Conservation (phyloP, 2,797 vertebrate genomes). For the Sphaeramia orbicularis region DNA sequence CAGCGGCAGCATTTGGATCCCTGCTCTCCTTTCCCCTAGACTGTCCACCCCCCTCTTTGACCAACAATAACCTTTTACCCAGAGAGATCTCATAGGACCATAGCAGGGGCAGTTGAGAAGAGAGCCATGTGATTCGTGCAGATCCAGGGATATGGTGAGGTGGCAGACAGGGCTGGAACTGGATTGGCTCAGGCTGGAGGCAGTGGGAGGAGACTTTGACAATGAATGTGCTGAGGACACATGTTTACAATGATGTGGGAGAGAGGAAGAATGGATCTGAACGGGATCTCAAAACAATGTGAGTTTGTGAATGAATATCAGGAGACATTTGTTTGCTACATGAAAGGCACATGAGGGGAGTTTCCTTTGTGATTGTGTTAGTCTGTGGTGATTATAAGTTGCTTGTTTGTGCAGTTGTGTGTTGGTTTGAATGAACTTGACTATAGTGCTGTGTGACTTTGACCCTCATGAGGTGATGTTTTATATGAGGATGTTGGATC, state of each 20-base stretch:
- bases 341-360: background rate
- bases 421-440: constrained; percentile 36
- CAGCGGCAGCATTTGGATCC: background rate
- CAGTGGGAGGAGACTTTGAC: constrained; percentile 74
- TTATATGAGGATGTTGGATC: background rate
- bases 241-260: constrained; percentile 78
- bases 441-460: background rate
- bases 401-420: constrained; percentile 7
- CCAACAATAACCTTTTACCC: constrained; percentile 82
- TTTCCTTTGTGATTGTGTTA: background rate
- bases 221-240: constrained; percentile 72
- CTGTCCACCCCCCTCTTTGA: constrained; percentile 23
- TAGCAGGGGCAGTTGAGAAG: constrained; percentile 41
- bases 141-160: constrained; percentile 44
- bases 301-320: constrained; percentile 48
- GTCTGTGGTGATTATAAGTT: background rate
- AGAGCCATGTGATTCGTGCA: constrained; percentile 68
- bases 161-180: constrained; percentile 19
- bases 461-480: constrained; percentile 8
- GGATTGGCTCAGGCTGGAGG: constrained; percentile 69
- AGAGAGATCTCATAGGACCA: constrained; percentile 69
- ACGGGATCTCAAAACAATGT: constrained; percentile 34
- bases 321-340: constrained; percentile 3
- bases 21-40: constrained; percentile 14
- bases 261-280: constrained; percentile 66